Conservation (phyloP, 2,888 invertebrate species). For the Cartodere bifasciata region DNA sequence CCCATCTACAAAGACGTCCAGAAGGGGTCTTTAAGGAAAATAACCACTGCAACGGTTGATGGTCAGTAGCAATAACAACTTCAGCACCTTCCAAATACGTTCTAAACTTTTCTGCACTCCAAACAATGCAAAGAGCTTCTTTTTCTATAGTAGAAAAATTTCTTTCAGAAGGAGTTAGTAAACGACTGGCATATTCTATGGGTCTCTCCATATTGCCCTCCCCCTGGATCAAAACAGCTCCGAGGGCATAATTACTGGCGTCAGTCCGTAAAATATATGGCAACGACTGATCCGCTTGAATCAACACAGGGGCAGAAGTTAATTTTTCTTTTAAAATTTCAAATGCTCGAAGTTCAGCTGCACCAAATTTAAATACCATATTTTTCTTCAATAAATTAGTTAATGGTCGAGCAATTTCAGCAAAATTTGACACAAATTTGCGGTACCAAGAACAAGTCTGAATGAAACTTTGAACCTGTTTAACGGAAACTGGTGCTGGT, state of each 20-base stretch:
- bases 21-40: conserved; percentile 28
- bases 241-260: too few species aligned
- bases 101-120: too few species aligned
- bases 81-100: conserved; percentile 3
- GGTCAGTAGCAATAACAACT: conserved; percentile 4
- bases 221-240: too few species aligned
- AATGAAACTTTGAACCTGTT: conserved; percentile 15
- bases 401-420: conserved; percentile 13
- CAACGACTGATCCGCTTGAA: conserved; percentile 14
- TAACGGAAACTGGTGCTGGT: conserved; percentile 13
- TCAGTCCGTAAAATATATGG: conserved; percentile 21
- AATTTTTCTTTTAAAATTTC: too few species aligned
- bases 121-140: too few species aligned
- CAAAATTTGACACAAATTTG: conserved; percentile 13
- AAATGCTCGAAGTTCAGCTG: conserved; percentile 13
- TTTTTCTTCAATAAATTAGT: conserved; percentile 13
- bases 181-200: too few species aligned
- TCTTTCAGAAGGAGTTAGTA: too few species aligned
- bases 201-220: too few species aligned
- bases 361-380: conserved; percentile 11
- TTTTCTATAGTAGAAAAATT: too few species aligned
- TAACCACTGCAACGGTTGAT: conserved; percentile 27
- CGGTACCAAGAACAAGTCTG: conserved; percentile 17
- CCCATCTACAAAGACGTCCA: conserved; percentile 35
- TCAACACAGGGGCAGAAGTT: conserved; percentile 17